These are phyloP conservation scores for Scotopteryx bipunctaria DNA, from an alignment of 2,888 invertebrate genomes.

Conservation along the genomic window DNA sequence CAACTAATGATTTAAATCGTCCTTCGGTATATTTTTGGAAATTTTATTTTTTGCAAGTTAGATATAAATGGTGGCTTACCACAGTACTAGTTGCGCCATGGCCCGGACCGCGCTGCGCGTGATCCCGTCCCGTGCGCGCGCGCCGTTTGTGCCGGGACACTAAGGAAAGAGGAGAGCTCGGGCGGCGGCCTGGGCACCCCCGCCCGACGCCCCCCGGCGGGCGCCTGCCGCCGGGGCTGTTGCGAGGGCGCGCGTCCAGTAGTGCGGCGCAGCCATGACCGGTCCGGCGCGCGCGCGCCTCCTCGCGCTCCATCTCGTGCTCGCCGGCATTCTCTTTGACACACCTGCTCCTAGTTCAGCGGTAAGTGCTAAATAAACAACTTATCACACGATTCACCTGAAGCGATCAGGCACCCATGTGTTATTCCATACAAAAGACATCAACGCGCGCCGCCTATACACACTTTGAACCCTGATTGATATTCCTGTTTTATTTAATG, in stretches of 20 bases:
- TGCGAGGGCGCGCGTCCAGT: slow-evolving; percentile 72
- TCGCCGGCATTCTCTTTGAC: slow-evolving; percentile 62
- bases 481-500: no score
- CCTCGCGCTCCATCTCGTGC: slow-evolving; percentile 63
- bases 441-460: slow-evolving; percentile 49
- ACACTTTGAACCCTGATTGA: not conserved
- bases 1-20: not conserved
- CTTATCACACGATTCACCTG: slow-evolving; percentile 19
- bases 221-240: slow-evolving; percentile 41
- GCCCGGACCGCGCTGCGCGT: slow-evolving; percentile 78
- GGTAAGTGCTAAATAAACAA: slow-evolving; percentile 56
- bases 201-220: slow-evolving; percentile 51
- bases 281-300: slow-evolving; percentile 79
- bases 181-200: slow-evolving; percentile 64
- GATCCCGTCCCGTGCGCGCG: slow-evolving; percentile 77
- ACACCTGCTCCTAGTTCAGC: slow-evolving; percentile 58
- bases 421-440: slow-evolving; percentile 46
- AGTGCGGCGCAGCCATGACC: slow-evolving; percentile 81
- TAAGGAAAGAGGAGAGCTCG: slow-evolving; percentile 74
- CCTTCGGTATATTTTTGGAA: not conserved
- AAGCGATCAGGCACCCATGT: not conserved
- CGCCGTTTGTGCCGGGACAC: slow-evolving; percentile 80
- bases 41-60: slow-evolving; percentile 12
- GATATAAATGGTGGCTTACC: slow-evolving; percentile 56
- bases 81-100: slow-evolving; percentile 79